Evolutionary conservation across 1,140 invertebrate species (phyloP), one percentile per base, ranked within the genome.

Genomic region (Dufourea novaeangliae): DNA sequence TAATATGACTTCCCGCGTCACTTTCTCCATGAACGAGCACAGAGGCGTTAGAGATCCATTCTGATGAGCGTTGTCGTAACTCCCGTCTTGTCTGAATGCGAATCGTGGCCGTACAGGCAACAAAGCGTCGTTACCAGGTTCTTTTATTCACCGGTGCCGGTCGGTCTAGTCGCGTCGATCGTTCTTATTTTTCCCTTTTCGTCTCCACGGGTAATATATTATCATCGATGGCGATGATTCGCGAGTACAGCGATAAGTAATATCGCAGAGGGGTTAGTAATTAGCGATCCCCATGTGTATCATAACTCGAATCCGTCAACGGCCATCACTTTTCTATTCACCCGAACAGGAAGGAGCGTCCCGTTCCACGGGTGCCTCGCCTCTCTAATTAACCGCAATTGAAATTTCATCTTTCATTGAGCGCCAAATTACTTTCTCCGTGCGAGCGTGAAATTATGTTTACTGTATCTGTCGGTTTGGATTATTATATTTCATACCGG

Each of bases 231-330:
- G 54, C 62, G 52, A 25, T 79, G 79, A 81, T 81, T 67, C 79
- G 61, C 78, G 20, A 27, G 59, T 27, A 17, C 37, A n/a, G 75
- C 68, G 52, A 66, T 78, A 72, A 64, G 74, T 71, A 78, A 78
- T 72, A 71, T 69, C 54, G 50, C 50, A 44, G 44, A 27, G 17
- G 44, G 20, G 5, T n/a, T 39, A 25, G 62, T 64, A 80, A 80
- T 80, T 80, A 80, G 68, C 70, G 61, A 71, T 78, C 59, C 79
- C 27, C 74, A 7, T 8, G 46, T 41, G 64, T 69, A 77, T 73
- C 76, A 29, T 73, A 79, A 81, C 62, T 63, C 76, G 62, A 78
- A 81, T 81, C 76, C 76, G 79, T 81, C 79, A 79, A 79, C 71
- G 79, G 41, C n/a, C 75, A 70, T 79, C 63, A 56, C 32, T 76